Evolutionary conservation across 2,888 invertebrate species (phyloP).

Genomic region (Chymomyza caudatula): DNA sequence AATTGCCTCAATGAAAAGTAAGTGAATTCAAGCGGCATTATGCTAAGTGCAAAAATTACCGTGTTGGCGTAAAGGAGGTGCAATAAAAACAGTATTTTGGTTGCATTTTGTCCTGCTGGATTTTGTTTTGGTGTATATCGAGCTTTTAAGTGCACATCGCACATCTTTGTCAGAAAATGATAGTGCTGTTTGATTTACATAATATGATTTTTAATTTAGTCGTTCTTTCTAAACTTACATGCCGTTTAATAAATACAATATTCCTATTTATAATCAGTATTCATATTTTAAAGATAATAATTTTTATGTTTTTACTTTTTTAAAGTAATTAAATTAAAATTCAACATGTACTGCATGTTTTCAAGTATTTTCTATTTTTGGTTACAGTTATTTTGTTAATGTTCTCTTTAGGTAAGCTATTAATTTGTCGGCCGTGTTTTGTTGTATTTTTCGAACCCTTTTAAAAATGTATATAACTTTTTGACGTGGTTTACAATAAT

Average conservation of each 20-base stretch:
- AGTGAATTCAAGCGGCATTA: not conserved
- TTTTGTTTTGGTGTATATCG: constrained; percentile 3
- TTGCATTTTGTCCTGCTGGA: not conserved
- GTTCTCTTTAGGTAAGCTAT: constrained; percentile 5
- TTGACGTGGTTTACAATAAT: not conserved
- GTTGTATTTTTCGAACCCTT: constrained; percentile 5
- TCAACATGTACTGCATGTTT: constrained; percentile 1
- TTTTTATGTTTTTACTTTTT: constrained; percentile 16
- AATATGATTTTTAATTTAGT: constrained; percentile 34
- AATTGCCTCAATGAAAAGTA: not conserved
- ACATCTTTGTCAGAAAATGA: constrained; percentile 71
- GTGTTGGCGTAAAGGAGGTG: not conserved
- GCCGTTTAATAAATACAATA: constrained; percentile 32
- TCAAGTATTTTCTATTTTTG: not conserved
- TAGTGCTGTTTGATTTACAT: constrained; percentile 60
- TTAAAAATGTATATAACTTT: constrained; percentile 7
- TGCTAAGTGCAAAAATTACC: not conserved
- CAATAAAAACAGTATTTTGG: not conserved
- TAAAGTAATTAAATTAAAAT: constrained; percentile 3
- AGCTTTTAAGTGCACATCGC: constrained; percentile 36
- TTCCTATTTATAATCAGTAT: constrained; percentile 8
- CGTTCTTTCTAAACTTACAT: constrained; percentile 61
- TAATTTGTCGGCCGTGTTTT: not conserved
- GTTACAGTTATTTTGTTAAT: constrained; percentile 13
- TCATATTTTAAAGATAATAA: constrained; percentile 15